These are phyloP conservation scores for Habrosyne pyritoides DNA, from an alignment of 2,888 invertebrate species.

Conservation along the genomic window DNA sequence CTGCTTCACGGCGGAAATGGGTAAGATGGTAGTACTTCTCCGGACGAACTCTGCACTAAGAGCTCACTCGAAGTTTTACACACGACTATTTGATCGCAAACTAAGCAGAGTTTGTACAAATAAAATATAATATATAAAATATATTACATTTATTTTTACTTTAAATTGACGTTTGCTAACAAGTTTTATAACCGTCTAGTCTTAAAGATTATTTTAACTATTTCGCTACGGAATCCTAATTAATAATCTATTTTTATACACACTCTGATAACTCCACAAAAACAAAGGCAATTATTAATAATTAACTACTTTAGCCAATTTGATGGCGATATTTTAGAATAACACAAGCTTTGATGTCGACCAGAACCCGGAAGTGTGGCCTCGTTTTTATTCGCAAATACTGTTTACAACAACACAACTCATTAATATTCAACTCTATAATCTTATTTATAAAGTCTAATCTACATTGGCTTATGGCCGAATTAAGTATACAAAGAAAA, in stretches of 20 bases:
- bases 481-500: background rate
- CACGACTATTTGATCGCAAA: too few relatives aligned
- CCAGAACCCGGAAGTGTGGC: constrained; percentile 34
- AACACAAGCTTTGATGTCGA: constrained; percentile 20
- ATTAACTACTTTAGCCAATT: background rate
- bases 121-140: too few relatives aligned
- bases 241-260: background rate
- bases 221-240: too few relatives aligned
- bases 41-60: too few relatives aligned
- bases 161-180: too few relatives aligned
- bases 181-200: too few relatives aligned
- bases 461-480: constrained; percentile 6
- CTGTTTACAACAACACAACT: constrained; percentile 29
- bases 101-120: too few relatives aligned
- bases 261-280: background rate
- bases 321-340: background rate
- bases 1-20: too few relatives aligned
- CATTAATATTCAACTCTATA: constrained; percentile 20
- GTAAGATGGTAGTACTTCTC: too few relatives aligned
- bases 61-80: too few relatives aligned
- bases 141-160: too few relatives aligned
- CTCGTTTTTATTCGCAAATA: constrained; percentile 36
- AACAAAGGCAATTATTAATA: constrained; percentile 1
- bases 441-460: constrained; percentile 17
- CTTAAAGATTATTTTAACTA: too few relatives aligned